phyloP scores from a whole-genome alignment of 2,888 invertebrate genomes.

The Campaea margaritaria region DNA sequence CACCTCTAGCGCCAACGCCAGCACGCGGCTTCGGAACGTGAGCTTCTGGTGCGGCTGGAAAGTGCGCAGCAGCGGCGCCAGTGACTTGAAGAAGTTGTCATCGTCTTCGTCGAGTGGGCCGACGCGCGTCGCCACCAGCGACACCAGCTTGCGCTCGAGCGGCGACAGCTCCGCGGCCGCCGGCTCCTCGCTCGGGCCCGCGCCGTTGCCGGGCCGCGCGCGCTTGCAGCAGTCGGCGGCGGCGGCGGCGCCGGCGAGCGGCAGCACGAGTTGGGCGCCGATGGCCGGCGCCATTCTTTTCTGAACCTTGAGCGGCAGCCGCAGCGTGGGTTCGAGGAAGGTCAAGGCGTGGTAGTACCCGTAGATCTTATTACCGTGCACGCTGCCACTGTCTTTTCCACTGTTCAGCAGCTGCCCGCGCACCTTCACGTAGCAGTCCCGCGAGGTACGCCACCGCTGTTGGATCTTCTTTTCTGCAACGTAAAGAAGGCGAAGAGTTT shows the following conservation, averaged over 20 bases:
- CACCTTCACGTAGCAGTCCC: conserved; percentile 30
- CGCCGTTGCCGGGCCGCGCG: neutral
- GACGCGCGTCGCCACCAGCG: conserved; percentile 2
- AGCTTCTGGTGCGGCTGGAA: conserved; percentile 20
- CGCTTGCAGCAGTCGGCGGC: neutral
- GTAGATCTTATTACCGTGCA: conserved; percentile 11
- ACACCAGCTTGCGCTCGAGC: conserved; percentile 3
- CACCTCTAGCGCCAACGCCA: conserved; percentile 16
- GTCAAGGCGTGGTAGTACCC: conserved; percentile 20
- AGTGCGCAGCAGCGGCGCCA: conserved; percentile 24
- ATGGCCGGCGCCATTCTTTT: neutral
- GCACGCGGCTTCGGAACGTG: conserved; percentile 23
- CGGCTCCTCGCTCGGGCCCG: neutral
- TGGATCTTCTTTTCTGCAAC: conserved; percentile 28
- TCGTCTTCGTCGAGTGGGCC: conserved; percentile 22
- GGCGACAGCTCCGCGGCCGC: neutral
- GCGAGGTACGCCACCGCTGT: conserved; percentile 33
- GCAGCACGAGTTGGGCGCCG: neutral
- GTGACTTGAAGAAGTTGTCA: conserved; percentile 26
- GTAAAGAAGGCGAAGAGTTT: neutral
- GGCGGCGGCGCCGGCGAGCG: conserved; percentile 6
- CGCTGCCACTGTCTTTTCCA: conserved; percentile 1
- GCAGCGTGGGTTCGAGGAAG: conserved; percentile 30
- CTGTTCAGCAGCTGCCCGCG: conserved; percentile 7
- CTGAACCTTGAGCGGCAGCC: conserved; percentile 5